Conservation (phyloP, 2,797 vertebrate species). For the Leptatherina wallacei region DNA sequence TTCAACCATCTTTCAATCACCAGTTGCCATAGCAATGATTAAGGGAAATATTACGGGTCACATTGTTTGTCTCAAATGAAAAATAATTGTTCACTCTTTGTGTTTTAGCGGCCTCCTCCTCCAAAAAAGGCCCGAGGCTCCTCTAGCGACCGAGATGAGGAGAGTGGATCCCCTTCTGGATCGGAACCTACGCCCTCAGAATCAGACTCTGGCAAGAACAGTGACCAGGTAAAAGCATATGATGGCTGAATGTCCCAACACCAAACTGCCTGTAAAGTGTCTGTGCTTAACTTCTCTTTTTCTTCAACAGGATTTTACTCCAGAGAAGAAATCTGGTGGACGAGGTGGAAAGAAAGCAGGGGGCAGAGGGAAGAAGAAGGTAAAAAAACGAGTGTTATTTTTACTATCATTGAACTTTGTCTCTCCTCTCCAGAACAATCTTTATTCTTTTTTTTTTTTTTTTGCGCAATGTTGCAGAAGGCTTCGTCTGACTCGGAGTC, state of each 20-base stretch:
- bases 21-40: constrained; percentile 1
- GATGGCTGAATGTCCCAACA: neutral
- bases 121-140: constrained; percentile 88
- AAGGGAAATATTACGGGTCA: neutral
- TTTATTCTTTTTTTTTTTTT: neutral
- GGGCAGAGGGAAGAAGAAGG: constrained; percentile 82
- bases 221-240: constrained; percentile 88
- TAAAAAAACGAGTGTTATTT: constrained; percentile 25
- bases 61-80: neutral
- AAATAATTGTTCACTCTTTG: neutral
- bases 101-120: constrained; percentile 72
- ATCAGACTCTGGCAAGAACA: constrained; percentile 93
- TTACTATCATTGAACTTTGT: neutral
- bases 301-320: constrained; percentile 91
- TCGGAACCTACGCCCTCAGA: constrained; percentile 92
- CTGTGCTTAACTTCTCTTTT: constrained; percentile 13
- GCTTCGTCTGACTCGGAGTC: constrained; percentile 89
- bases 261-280: neutral
- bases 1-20: neutral
- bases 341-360: constrained; percentile 73
- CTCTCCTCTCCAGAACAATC: neutral
- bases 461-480: constrained; percentile 77
- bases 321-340: constrained; percentile 88
- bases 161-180: constrained; percentile 89
- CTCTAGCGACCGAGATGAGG: constrained; percentile 89